Evolutionary conservation across 2,797 vertebrate species (phyloP).

Genomic region (Rhynchonycteris naso): DNA sequence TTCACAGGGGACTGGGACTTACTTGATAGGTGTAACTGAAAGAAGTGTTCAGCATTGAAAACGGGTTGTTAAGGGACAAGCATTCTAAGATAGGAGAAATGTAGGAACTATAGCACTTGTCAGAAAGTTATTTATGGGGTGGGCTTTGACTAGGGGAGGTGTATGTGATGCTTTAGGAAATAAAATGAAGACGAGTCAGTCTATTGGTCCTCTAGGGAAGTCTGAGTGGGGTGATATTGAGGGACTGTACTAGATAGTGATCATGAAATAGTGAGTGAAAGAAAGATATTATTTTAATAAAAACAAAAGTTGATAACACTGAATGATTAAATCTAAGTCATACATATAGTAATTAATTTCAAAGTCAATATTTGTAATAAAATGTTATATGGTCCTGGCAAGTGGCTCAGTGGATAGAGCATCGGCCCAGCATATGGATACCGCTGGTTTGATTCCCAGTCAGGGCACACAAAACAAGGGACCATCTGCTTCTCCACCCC

Average conservation of each 20-base stretch:
- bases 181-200: background rate
- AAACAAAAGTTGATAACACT: background rate
- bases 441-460: too few species aligned
- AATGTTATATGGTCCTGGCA: too few species aligned
- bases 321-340: background rate
- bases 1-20: background rate
- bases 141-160: background rate
- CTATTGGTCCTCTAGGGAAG: background rate
- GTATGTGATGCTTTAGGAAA: background rate
- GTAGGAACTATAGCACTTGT: background rate
- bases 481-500: too few species aligned
- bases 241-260: background rate
- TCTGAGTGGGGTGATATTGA: background rate
- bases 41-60: background rate
- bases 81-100: background rate
- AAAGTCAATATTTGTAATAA: background rate
- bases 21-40: background rate
- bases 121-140: background rate
- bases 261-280: background rate
- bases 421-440: too few species aligned
- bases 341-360: background rate
- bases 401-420: too few species aligned
- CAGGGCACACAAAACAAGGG: too few species aligned
- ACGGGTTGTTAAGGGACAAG: background rate
- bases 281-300: background rate